Evolutionary conservation across 2,113 vertebrate genomes (phyloP).

Genomic region (Proteles cristata): DNA sequence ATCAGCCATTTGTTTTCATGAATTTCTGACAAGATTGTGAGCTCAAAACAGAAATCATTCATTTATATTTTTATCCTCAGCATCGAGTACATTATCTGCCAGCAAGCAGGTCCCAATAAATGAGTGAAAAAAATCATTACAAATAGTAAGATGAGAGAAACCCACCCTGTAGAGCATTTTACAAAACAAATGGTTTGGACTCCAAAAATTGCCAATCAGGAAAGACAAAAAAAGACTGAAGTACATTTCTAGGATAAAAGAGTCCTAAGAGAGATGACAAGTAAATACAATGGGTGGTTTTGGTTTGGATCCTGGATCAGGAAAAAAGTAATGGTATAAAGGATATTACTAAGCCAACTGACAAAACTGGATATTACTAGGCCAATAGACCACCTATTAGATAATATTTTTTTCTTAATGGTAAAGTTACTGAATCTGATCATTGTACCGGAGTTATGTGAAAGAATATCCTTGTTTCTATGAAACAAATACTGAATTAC

Average conservation of each 20-base stretch:
- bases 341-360: not conserved
- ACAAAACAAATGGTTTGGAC: not conserved
- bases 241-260: not conserved
- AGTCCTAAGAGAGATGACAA: not conserved
- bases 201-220: not conserved
- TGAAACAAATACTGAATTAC: not conserved
- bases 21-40: constrained; percentile 9
- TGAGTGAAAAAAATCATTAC: not conserved
- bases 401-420: not conserved
- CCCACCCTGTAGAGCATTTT: not conserved
- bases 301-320: not conserved
- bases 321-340: not conserved
- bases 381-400: not conserved
- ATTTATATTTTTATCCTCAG: constrained; percentile 17
- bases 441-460: not conserved
- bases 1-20: not conserved
- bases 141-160: constrained; percentile 8
- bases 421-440: constrained; percentile 39
- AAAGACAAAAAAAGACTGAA: constrained; percentile 7
- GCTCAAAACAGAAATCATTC: not conserved
- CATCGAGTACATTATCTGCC: not conserved
- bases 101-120: not conserved
- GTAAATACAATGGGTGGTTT: constrained; percentile 3
- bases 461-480: not conserved
- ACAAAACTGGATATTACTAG: constrained; percentile 11